phyloP scores from a whole-genome alignment of 2,113 vertebrate species.

The Boulengerochromis microlepis region DNA sequence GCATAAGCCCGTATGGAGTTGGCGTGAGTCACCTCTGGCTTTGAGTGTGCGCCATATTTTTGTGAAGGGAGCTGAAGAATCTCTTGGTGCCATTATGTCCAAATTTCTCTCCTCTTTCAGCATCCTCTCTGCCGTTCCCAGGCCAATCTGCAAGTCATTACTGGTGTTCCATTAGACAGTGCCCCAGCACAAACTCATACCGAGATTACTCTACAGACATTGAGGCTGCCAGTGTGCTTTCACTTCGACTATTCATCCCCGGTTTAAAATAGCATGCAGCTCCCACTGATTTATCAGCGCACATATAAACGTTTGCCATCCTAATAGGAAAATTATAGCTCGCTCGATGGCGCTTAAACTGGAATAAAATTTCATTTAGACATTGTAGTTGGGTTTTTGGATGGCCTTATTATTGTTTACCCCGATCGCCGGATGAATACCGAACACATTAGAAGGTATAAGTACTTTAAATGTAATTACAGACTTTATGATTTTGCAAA shows the following conservation, averaged over 20 bases:
- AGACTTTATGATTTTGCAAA: background rate
- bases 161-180: slow-evolving; percentile 29
- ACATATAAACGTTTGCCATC: background rate
- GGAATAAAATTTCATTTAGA: background rate
- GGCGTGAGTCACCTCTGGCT: background rate
- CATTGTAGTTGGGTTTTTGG: background rate
- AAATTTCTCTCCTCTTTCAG: background rate
- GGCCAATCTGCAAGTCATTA: slow-evolving; percentile 38
- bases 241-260: background rate
- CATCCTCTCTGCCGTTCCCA: background rate
- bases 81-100: background rate
- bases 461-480: background rate
- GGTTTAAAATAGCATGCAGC: background rate
- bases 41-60: background rate
- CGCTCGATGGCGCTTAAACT: background rate
- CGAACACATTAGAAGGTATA: background rate
- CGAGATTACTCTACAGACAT: background rate
- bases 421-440: background rate
- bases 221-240: background rate
- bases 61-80: background rate
- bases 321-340: slow-evolving; percentile 17
- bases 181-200: background rate
- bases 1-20: background rate
- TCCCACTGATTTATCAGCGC: slow-evolving; percentile 10
- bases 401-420: background rate